Conservation (phyloP, 2,888 invertebrate genomes). For the Adineta ricciae region DNA sequence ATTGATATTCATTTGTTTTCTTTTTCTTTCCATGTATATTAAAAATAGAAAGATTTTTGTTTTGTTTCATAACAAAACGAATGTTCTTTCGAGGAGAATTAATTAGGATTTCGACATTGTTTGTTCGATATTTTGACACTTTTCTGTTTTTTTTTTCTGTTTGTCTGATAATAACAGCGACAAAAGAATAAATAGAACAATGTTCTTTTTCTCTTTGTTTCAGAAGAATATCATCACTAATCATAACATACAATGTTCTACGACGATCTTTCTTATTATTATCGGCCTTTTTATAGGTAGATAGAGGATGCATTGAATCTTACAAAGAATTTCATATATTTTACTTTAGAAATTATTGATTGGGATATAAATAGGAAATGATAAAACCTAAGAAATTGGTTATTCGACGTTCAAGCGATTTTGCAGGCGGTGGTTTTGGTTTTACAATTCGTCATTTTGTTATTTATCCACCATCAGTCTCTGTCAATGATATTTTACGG, state of each 20-base stretch:
- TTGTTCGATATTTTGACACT: not conserved
- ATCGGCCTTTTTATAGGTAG: not conserved
- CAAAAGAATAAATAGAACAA: not conserved
- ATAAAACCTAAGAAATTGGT: not conserved
- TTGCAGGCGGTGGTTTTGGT: constrained; percentile 71
- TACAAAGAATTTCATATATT: no score
- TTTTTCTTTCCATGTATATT: no score
- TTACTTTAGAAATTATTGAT: not conserved
- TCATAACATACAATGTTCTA: not conserved
- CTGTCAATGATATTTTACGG: constrained; percentile 39
- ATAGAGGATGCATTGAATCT: no score
- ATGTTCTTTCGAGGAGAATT: no score
- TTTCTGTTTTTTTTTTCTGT: not conserved
- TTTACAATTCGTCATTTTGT: constrained; percentile 87
- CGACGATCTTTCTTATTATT: not conserved
- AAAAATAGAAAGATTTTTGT: no score
- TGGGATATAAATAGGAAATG: not conserved
- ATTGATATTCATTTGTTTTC: not conserved
- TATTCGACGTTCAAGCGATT: constrained; percentile 44
- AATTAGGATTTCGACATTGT: no score
- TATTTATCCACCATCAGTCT: constrained; percentile 77
- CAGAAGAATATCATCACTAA: not conserved
- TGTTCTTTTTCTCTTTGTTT: not conserved
- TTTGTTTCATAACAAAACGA: no score
- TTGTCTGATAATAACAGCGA: not conserved